Base-by-base conservation (phyloP, 2,888 invertebrate genomes). In the Mystacides longicornis region DNA sequence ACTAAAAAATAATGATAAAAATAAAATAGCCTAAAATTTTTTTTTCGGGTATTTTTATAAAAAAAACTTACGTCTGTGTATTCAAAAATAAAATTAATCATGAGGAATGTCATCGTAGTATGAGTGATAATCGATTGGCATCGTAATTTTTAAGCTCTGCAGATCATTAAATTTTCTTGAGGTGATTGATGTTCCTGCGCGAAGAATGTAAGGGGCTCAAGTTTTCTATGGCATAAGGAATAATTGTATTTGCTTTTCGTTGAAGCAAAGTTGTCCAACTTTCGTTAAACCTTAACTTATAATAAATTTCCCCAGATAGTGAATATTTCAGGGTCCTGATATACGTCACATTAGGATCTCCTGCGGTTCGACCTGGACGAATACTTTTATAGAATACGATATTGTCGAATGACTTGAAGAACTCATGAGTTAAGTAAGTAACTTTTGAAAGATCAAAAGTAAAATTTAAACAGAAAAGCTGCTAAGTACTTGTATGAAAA, bases 331-430 rank as follows among this genome's bases (percentile, higher is more conserved):
- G 23, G 14, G 55, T 51, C 31, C 55, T 42, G 9, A 62, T 54
- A 46, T 62, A 53, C 4, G 51, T 52, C 21, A 58, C 61, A 16
- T 51, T 54, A 18, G 59, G 51, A 50, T 61, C 62, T 7, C 59
- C 60, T 23, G 3, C 23, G 43, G 49, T 53, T 23, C 47, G 7
- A 9, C 62, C 61, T 21, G 62, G 60, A 49, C 60, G 14, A 16
- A 62, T 58, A 1, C 56, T 56, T 23, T 47, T 52, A 20, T 23
- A 50, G 46, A 49, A 37, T 22, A 55, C 14, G 16, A 58, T 16
- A 23, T 53, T 37, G 23, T 51, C 16, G 37, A 49, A 57, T 9
- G 55, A 37, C 23, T 60, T 59, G 23, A 60, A 61, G 46, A 54
- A 58, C 2, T 37, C 33, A 27, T 60, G 48, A 11, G 46, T 47